Evolutionary conservation across 1,140 invertebrate genomes (phyloP), one percentile per base, ranked within the genome.

Genomic region (Scaptomyza graminum): DNA sequence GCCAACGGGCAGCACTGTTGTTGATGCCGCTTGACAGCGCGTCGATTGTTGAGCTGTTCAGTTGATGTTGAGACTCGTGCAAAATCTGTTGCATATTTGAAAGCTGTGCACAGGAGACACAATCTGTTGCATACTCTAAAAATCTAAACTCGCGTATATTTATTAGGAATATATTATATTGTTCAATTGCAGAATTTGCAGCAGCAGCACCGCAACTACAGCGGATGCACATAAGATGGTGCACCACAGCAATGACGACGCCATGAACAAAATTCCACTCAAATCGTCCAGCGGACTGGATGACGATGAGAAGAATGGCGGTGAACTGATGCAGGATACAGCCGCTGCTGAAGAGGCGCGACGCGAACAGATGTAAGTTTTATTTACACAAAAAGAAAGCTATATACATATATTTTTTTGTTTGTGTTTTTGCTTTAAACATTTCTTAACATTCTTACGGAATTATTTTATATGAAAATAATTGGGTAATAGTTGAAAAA

Each of bases 241-340:
- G 65, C 90, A 90, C 79, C 90, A 84, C 51, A 90, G 61, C 72
- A 90, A 90, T 47, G 90, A 91, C 65, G 90, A 91, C 79, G 79
- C 90, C 59, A 91, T 90, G 82, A 91, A 91, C 51, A 91, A 91
- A 76, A 91, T 91, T 75, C 90, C 90, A 76, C 69, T 91, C 22
- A 91, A 91, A 62, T 91, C 90, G 3, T 75, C 79, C 54, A 69
- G 68, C 51, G 88, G 88, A 25, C 49, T 90, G 61, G 90, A 91
- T 60, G 90, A 91, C 25, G 90, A 91, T 49, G 90, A 91, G 69
- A 90, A 90, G 60, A 90, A 91, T 79, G 90, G 82, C 44, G 90
- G 85, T 22, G 90, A 91, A 46, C 81, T 91, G 39, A 90, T 90
- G 56, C 85, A 90, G 72, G 90, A 91, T 39, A 90, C 79, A 4